Evolutionary conservation across 2,113 vertebrate species (phyloP).

Genomic region (Turnix velox): DNA sequence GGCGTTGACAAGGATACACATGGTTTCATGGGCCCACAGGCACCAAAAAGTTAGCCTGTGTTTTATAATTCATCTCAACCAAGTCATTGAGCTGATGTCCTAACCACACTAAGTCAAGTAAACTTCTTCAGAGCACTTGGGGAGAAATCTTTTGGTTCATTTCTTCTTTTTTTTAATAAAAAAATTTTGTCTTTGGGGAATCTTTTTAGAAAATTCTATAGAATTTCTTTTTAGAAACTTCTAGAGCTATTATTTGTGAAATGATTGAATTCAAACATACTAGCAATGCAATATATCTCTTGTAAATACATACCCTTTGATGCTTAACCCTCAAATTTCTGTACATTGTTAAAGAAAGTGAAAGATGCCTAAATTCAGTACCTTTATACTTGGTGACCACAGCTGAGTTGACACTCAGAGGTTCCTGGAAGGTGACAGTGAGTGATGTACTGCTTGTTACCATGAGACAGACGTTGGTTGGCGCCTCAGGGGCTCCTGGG

Average conservation of each 20-base stretch:
- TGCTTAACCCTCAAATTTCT: background rate
- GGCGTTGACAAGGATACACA: constrained; percentile 46
- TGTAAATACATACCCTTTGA: background rate
- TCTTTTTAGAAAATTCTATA: background rate
- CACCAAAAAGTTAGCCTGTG: constrained; percentile 46
- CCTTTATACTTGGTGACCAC: constrained; percentile 97
- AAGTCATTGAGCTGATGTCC: constrained; percentile 22
- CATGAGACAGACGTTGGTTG: constrained; percentile 85
- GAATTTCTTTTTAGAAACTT: too few species aligned
- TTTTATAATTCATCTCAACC: constrained; percentile 57
- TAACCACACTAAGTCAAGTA: constrained; percentile 45
- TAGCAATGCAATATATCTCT: background rate
- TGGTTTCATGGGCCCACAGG: constrained; percentile 59
- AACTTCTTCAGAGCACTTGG: constrained; percentile 39
- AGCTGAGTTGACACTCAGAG: constrained; percentile 87
- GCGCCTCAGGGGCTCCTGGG: constrained; percentile 88
- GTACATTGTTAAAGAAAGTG: background rate
- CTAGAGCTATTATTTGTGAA: background rate
- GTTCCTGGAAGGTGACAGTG: constrained; percentile 93
- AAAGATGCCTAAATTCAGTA: constrained; percentile 59
- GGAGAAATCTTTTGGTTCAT: constrained; percentile 34
- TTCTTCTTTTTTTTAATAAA: background rate
- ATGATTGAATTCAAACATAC: background rate
- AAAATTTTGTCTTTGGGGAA: background rate
- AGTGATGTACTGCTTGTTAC: constrained; percentile 89